Evolutionary conservation across 2,113 vertebrate species (phyloP).

Genomic region (Pituophis catenifer): DNA sequence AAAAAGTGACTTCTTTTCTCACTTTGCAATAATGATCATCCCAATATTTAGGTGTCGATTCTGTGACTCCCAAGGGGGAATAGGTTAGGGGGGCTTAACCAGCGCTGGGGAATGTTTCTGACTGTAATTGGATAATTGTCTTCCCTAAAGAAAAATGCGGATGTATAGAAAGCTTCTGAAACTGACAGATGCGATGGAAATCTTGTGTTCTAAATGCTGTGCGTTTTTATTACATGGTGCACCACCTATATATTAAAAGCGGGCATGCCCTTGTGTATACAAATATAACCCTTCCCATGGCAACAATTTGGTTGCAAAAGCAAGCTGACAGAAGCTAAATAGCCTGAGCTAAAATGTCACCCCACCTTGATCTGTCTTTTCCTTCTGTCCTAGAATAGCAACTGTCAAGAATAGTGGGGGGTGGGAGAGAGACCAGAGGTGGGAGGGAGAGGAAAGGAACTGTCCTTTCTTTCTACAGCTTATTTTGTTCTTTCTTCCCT

Average conservation of each 20-base stretch:
- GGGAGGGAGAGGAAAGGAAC: not conserved
- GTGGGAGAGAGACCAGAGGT: too few relatives aligned
- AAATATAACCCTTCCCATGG: not conserved
- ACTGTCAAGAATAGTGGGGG: not conserved
- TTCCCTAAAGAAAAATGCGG: not conserved
- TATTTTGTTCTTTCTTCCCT: not conserved
- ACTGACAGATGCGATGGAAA: not conserved
- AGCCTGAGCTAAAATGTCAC: slow-evolving; percentile 15
- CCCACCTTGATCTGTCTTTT: slow-evolving; percentile 1
- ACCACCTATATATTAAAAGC: not conserved
- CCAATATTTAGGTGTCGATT: not conserved
- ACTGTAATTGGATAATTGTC: not conserved
- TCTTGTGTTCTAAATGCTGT: not conserved
- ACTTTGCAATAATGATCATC: not conserved
- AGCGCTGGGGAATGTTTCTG: not conserved
- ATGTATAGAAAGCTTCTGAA: not conserved
- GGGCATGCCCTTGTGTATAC: not conserved
- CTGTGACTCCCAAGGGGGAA: not conserved
- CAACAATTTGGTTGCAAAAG: slow-evolving; percentile 41
- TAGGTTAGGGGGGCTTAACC: not conserved
- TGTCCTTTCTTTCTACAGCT: not conserved
- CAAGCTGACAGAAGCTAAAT: slow-evolving; percentile 19
- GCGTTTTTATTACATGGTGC: not conserved
- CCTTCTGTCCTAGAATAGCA: not conserved
- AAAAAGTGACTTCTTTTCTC: not conserved